A percentile compares a stretch with the other conserved stretches of the same genome.
Conservation (phyloP, 2,888 invertebrate species). For the Laothoe populi region DNA sequence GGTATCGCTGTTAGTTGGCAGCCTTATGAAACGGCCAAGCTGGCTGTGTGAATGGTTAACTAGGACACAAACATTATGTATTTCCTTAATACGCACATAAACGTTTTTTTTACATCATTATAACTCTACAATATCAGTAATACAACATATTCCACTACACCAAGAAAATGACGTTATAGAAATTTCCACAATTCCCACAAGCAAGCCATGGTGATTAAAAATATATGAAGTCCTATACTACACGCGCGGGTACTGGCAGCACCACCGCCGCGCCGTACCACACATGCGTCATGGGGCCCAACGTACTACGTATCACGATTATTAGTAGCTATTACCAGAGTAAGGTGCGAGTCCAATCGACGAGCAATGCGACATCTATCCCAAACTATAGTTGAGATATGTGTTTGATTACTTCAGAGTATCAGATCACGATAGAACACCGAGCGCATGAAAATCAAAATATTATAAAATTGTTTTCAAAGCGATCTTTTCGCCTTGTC, state of each 20-base stretch:
- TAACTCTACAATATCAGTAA: no score
- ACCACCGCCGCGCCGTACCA: conserved; percentile 2
- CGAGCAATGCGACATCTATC: not conserved
- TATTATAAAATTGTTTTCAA: no score
- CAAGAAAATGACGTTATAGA: not conserved
- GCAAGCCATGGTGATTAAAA: conserved; percentile 18
- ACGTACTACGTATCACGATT: conserved; percentile 27
- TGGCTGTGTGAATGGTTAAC: no score
- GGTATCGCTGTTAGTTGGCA: no score
- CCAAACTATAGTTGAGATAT: not conserved
- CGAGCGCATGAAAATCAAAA: no score
- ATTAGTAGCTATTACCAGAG: conserved; percentile 22
- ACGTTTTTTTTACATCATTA: no score
- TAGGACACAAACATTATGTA: no score
- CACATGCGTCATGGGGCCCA: conserved; percentile 29
- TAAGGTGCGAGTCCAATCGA: not conserved
- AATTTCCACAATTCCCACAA: conserved; percentile 9
- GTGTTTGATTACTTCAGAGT: not conserved
- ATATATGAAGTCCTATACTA: conserved; percentile 23
- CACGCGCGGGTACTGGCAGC: no score
- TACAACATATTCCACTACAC: not conserved
- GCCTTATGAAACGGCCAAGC: no score
- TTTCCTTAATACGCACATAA: no score
- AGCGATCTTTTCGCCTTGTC: no score
- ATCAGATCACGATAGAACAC: not conserved